A percentile compares a stretch with the other conserved stretches of the same genome.
phyloP scores from a whole-genome alignment of 2,797 vertebrate species.

The Lepilemur septentrionalis region DNA sequence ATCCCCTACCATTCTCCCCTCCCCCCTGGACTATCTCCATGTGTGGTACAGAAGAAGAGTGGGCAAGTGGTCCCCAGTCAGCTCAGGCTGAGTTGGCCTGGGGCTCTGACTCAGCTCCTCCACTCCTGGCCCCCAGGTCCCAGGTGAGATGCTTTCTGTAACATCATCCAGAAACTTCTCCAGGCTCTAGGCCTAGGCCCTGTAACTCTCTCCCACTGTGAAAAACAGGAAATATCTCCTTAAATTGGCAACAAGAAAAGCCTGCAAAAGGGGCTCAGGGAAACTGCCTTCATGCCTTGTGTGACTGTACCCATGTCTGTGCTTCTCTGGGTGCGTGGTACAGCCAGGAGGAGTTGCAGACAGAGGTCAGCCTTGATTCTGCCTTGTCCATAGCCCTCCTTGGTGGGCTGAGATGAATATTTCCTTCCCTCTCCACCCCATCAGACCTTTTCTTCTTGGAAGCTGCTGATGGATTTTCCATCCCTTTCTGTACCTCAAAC shows the following conservation, averaged over 20 bases:
- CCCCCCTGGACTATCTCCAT: neutral
- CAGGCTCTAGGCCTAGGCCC: neutral
- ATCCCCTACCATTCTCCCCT: neutral
- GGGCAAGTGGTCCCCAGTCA: neutral
- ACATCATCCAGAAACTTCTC: slow-evolving; percentile 18
- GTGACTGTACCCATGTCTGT: neutral
- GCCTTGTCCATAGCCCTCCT: slow-evolving; percentile 15
- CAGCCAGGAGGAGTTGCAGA: neutral
- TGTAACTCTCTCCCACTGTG: slow-evolving; percentile 32
- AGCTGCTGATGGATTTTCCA: slow-evolving; percentile 13
- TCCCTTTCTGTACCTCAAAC: neutral
- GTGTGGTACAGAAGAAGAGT: neutral
- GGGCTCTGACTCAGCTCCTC: neutral
- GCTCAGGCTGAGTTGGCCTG: neutral
- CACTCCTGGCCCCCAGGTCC: neutral
- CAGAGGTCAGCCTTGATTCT: slow-evolving; percentile 36
- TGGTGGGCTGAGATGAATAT: neutral
- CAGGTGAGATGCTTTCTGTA: neutral
- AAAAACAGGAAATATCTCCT: slow-evolving; percentile 21
- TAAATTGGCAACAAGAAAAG: slow-evolving; percentile 14
- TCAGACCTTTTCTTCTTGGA: slow-evolving; percentile 21
- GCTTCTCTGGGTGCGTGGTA: neutral
- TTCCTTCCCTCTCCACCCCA: neutral
- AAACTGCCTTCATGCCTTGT: neutral
- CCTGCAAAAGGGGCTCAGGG: neutral